These are phyloP conservation scores for Clunio marinus DNA, from an alignment of 2,888 invertebrate species.

Conservation along the genomic window DNA sequence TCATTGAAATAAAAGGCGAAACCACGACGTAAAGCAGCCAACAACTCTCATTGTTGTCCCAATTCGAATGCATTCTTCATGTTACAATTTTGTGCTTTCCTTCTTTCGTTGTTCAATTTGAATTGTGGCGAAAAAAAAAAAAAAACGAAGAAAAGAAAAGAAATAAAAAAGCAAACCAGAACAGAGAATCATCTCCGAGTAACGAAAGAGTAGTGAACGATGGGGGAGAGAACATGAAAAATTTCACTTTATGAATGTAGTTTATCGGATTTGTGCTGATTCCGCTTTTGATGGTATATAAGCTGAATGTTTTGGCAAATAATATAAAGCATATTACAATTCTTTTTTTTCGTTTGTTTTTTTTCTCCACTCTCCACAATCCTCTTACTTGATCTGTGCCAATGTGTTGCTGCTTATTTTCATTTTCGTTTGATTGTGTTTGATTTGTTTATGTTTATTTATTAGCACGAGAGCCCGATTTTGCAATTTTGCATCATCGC, in stretches of 20 bases:
- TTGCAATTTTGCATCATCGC: constrained; percentile 37
- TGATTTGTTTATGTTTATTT: constrained; percentile 31
- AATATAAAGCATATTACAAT: neutral
- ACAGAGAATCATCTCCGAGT: constrained; percentile 32
- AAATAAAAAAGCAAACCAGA: constrained; percentile 6
- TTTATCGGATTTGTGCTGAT: constrained; percentile 36
- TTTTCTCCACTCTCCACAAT: neutral
- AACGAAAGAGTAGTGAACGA: constrained; percentile 25
- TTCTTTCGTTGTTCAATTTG: neutral
- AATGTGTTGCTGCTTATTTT: neutral
- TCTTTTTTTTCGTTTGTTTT: neutral
- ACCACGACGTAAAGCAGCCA: neutral
- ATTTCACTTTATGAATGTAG: constrained; percentile 35
- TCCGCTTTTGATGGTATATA: constrained; percentile 6
- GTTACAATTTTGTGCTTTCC: constrained; percentile 19
- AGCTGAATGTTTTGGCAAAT: neutral
- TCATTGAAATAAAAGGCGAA: neutral
- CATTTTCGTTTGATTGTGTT: constrained; percentile 11
- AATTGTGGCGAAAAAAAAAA: constrained; percentile 13
- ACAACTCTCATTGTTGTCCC: constrained; percentile 9
- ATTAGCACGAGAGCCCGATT: constrained; percentile 22
- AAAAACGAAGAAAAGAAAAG: neutral
- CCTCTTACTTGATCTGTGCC: neutral
- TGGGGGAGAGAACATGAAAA: constrained; percentile 12
- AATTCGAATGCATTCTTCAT: constrained; percentile 35